These are phyloP conservation scores for Horisme vitalbata DNA, from an alignment of 2,888 invertebrate species.

Conservation along the genomic window DNA sequence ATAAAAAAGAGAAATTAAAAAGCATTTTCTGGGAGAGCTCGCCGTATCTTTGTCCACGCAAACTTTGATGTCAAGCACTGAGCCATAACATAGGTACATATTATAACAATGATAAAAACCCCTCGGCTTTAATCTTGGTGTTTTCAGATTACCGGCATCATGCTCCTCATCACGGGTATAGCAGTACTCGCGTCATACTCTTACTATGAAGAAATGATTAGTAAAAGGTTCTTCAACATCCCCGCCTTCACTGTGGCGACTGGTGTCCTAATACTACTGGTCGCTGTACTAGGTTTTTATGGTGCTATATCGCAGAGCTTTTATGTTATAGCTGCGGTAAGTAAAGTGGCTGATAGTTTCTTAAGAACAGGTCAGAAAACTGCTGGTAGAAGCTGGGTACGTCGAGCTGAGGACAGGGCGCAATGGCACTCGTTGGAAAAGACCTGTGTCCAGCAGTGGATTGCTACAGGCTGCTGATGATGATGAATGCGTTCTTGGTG, in stretches of 20 bases:
- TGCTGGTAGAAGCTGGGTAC: too few relatives aligned
- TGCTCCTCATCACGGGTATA: conserved; percentile 87
- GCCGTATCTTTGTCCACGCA: too few relatives aligned
- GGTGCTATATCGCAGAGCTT: conserved; percentile 92
- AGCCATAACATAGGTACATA: neutral
- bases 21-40: too few relatives aligned
- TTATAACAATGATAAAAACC: neutral
- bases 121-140: neutral
- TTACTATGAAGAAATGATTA: conserved; percentile 85
- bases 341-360: too few relatives aligned
- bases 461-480: too few relatives aligned
- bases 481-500: too few relatives aligned
- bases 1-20: too few relatives aligned
- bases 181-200: conserved; percentile 82
- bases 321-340: conserved; percentile 89
- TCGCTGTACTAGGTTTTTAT: conserved; percentile 92
- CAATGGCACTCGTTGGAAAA: too few relatives aligned
- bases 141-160: conserved; percentile 89
- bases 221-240: conserved; percentile 85
- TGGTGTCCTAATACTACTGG: conserved; percentile 87
- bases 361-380: too few relatives aligned
- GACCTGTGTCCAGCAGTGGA: too few relatives aligned
- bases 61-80: too few relatives aligned
- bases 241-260: conserved; percentile 86
- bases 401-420: too few relatives aligned